A percentile compares a stretch with the other conserved stretches of the same genome.
These are phyloP conservation scores for Hirtodrosophila trivittata DNA, from an alignment of 2,888 invertebrate genomes.

Conservation along the genomic window DNA sequence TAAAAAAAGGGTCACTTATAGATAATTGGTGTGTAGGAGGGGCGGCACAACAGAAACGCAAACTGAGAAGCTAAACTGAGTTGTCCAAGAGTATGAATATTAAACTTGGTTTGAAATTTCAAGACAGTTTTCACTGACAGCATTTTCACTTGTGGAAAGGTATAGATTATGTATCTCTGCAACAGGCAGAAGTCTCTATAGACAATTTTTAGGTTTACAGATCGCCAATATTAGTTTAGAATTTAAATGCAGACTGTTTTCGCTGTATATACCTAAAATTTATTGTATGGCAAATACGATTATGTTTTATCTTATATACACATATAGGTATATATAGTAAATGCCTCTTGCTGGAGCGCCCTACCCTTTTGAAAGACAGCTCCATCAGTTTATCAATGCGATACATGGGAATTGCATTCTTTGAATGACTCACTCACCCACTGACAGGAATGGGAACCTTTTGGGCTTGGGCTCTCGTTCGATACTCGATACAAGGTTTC, in stretches of 20 bases:
- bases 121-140: no score
- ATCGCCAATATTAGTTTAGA: no score
- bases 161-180: no score
- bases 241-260: no score
- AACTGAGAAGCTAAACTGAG: slow-evolving; percentile 3
- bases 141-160: no score
- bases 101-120: no score
- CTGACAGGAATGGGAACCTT: slow-evolving; percentile 24
- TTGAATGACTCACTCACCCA: slow-evolving; percentile 38
- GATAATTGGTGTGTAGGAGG: slow-evolving; percentile 27
- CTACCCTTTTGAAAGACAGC: slow-evolving; percentile 35
- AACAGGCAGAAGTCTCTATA: no score
- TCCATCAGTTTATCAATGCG: slow-evolving; percentile 44
- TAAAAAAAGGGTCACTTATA: slow-evolving; percentile 28
- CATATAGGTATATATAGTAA: not conserved
- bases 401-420: slow-evolving; percentile 55
- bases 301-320: no score
- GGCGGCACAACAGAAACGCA: slow-evolving; percentile 1
- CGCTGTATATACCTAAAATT: no score
- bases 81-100: no score
- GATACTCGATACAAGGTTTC: slow-evolving; percentile 26
- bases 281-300: no score
- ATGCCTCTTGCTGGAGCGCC: slow-evolving; percentile 6
- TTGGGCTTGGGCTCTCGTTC: slow-evolving; percentile 1
- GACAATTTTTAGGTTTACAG: no score